These are phyloP conservation scores for Oostethus manadensis DNA, from an alignment of 2,113 vertebrate species.

Conservation along the genomic window DNA sequence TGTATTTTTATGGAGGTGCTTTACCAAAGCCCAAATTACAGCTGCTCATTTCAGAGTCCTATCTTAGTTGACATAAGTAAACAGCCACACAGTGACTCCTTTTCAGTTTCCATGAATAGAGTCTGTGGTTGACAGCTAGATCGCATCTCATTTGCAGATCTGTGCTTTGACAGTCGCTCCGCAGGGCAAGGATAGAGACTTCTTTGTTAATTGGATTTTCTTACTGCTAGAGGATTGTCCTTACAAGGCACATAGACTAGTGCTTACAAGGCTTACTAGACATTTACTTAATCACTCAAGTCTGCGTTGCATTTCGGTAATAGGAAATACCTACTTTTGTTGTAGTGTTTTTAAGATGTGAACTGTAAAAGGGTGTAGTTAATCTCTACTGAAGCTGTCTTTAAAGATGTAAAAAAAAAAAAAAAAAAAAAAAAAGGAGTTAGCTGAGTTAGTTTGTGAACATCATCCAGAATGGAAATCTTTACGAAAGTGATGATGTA, in stretches of 20 bases:
- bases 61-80: slow-evolving; percentile 44
- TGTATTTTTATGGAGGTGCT: slow-evolving; percentile 12
- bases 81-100: slow-evolving; percentile 52
- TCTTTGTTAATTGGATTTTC: slow-evolving; percentile 65
- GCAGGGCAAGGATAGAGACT: slow-evolving; percentile 49
- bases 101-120: slow-evolving; percentile 57
- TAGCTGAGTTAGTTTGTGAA: neutral
- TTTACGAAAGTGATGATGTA: too few species aligned
- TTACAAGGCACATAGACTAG: slow-evolving; percentile 26
- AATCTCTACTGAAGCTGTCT: slow-evolving; percentile 50
- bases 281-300: slow-evolving; percentile 22
- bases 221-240: slow-evolving; percentile 29
- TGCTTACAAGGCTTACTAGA: too few species aligned
- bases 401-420: slow-evolving; percentile 19
- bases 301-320: slow-evolving; percentile 9
- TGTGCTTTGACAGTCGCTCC: slow-evolving; percentile 49
- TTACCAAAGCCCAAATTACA: slow-evolving; percentile 22
- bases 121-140: slow-evolving; percentile 36
- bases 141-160: slow-evolving; percentile 54
- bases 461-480: neutral
- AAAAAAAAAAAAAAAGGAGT: too few species aligned
- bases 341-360: slow-evolving; percentile 10
- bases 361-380: slow-evolving; percentile 42
- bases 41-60: slow-evolving; percentile 17
- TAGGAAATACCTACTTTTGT: neutral